Evolutionary conservation across 2,888 invertebrate species (phyloP).

Genomic region (Callosobruchus maculatus): DNA sequence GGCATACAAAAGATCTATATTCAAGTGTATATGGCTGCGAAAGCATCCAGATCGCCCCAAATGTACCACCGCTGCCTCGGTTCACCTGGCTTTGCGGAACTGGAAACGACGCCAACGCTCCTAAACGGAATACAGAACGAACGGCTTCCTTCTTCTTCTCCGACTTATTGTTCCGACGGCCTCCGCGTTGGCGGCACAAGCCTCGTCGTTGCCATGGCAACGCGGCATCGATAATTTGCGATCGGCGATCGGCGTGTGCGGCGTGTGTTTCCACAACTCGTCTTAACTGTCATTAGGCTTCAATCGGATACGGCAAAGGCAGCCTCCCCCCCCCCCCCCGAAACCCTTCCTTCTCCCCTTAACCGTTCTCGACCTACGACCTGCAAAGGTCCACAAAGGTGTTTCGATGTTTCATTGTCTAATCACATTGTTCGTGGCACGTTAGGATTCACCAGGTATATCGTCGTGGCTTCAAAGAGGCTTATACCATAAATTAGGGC

Average conservation of each 20-base stretch:
- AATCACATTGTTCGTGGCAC: too few species aligned
- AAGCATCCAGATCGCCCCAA: too few species aligned
- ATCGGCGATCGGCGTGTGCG: conserved; percentile 15
- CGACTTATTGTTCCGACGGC: conserved; percentile 26
- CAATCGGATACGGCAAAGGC: conserved; percentile 1
- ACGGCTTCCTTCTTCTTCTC: too few species aligned
- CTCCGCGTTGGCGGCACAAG: conserved; percentile 1
- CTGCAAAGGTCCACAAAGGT: neutral
- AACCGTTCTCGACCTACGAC: too few species aligned
- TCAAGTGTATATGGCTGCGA: too few species aligned
- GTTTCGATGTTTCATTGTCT: too few species aligned
- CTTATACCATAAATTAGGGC: too few species aligned
- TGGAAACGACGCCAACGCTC: neutral
- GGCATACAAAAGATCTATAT: too few species aligned
- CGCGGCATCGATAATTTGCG: conserved; percentile 28
- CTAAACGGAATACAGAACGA: too few species aligned
- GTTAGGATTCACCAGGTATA: too few species aligned
- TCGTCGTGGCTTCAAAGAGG: too few species aligned
- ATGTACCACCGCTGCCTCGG: neutral
- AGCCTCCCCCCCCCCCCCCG: neutral
- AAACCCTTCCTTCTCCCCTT: neutral
- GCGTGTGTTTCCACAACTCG: conserved; percentile 20
- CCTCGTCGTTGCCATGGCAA: conserved; percentile 1
- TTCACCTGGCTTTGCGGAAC: neutral
- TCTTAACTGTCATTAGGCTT: conserved; percentile 26